Base-by-base conservation (phyloP, 2,888 invertebrate genomes). In the Seira musarum region DNA sequence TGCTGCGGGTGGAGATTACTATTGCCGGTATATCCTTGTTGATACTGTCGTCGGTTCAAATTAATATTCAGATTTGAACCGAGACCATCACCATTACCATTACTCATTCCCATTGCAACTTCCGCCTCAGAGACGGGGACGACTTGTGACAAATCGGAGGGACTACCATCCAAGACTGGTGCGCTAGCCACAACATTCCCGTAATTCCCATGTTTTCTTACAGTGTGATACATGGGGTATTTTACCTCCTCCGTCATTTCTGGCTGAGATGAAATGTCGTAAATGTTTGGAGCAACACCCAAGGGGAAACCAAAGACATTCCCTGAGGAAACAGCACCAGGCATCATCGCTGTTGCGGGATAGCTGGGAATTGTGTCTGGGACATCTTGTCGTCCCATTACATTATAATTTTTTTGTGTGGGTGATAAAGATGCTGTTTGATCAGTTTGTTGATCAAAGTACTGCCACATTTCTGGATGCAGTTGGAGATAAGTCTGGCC, bases 401-500 rank as follows among this genome's bases (percentile, higher is more conserved):
- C 17, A 65, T 68, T 66, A 64, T 71, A 72, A 13, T 21, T 65
- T 75, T 64, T 70, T 24, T 77, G 76, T 21, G 68, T 35, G 8
- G 63, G 30, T 57, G 57, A 30, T 0, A 64, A 19, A 40, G 72
- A 63, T 40, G 68, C 19, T 1, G 64, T 13, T 8, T 63, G 17
- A 30, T 76, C 25, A 19, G 65, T 53, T 25, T 75, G 64, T 53
- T 78, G 86, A 24, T 83, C 85, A 69, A 87, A 87, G 15, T 85
- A 82, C 35, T 85, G 84, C 79, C 87, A 87, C 72, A 87, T 86
- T 73, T 89, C 88, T 0, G 90, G 89, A 86, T 90, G 89, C 2
- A 88, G 85, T 69, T 87, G 85, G 1, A 90, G 83, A 87, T 89
- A 91, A 61, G 89, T 88, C 60, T 89, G 88, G 0, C 90, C 90